Evolutionary conservation across 30 jellyfish, hydroid and myxozoan genomes (phyloP), one percentile per base, ranked within the genome.

Genomic region (Rhopilema esculentum): DNA sequence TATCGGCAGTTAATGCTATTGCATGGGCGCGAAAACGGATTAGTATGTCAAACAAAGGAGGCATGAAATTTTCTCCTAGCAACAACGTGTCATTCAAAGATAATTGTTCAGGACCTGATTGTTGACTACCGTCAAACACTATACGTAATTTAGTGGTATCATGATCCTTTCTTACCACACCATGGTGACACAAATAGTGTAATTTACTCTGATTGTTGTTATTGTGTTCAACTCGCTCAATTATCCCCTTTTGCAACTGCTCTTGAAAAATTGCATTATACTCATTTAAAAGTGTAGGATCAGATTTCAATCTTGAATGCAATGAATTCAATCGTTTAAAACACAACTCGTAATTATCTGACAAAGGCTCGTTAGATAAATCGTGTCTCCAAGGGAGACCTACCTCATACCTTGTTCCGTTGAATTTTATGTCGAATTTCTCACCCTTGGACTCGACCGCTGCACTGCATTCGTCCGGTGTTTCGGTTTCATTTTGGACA

Each of bases 41-140:
- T 40, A 80, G 32, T 48, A 87, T 80, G n/a, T 71, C 89, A 72
- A 78, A 88, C 24, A 88, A 68, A 24, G 50, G 31, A 28, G 93
- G 88, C 81, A 72, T 72, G 69, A 12, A 85, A 73, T 85, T 73
- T 8, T 32, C 72, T n/a, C 73, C 89, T 12, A 86, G 16, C 50
- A 74, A 52, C 21, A 86, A 53, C 19, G 79, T n/a, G 33, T 86
- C 95, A 86, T 86, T 75, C 4, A 85, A 66, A 16, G 83, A 72
- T 24, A 72, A 73, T 49, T 62, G 24, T 21, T 85, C 32, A 17
- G 66, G 52, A 8, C 12, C 72, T 1, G 88, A 52, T 69, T 40
- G 71, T 1, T 87, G 88, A 27, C 74, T 21, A 27, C 93, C 93
- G 72, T 85, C 88, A 48, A 85, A 85, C 69, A 85, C 93, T n/a